These are phyloP conservation scores for Drosophila koepferae DNA, from an alignment of 2,888 invertebrate species.

Conservation along the genomic window DNA sequence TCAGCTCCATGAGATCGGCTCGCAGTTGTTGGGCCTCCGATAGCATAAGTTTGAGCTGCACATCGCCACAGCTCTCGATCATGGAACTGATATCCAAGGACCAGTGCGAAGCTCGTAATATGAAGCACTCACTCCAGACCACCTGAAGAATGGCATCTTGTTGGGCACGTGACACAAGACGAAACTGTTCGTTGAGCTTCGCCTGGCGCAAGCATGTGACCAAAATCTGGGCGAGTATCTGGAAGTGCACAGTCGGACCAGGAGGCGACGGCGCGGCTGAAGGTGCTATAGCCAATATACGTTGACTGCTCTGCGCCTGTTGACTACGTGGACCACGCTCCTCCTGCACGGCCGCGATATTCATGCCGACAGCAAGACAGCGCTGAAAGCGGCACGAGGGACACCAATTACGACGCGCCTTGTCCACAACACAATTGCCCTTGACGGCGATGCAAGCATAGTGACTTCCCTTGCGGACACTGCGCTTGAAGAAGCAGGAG, in stretches of 20 bases:
- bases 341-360: constrained; percentile 92
- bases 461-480: constrained; percentile 89
- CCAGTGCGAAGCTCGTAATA: constrained; percentile 87
- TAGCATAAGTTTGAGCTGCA: constrained; percentile 82
- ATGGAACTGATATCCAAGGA: constrained; percentile 85
- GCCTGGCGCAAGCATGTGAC: constrained; percentile 87
- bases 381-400: constrained; percentile 92
- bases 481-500: constrained; percentile 95
- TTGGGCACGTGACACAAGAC: constrained; percentile 85
- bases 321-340: constrained; percentile 90
- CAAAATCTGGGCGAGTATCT: constrained; percentile 87
- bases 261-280: background rate
- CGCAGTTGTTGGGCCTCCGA: constrained; percentile 84
- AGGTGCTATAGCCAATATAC: constrained; percentile 9
- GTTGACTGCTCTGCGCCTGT: constrained; percentile 27
- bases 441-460: constrained; percentile 93
- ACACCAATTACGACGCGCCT: constrained; percentile 94
- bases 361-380: constrained; percentile 92
- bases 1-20: constrained; percentile 86
- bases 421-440: constrained; percentile 91
- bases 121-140: constrained; percentile 87
- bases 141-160: constrained; percentile 87
- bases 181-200: constrained; percentile 87
- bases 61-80: constrained; percentile 83
- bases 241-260: constrained; percentile 85